Base-by-base conservation (phyloP, 2,113 vertebrate genomes). In the Falcunculus frontatus region DNA sequence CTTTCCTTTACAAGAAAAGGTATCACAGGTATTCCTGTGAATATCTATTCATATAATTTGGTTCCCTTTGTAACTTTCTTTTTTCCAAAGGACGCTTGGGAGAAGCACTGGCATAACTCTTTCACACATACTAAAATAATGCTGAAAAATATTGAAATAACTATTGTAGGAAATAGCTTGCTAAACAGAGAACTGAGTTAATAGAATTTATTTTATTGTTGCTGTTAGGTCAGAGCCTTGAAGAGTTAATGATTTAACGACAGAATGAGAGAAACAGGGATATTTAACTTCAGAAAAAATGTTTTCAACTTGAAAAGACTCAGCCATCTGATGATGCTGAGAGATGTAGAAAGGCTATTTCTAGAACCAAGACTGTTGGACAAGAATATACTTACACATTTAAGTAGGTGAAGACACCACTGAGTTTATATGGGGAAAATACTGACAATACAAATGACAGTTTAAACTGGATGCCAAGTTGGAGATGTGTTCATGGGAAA, bases 321-420 rank as follows among this genome's bases (percentile, higher is more conserved):
- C 12, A 30, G 57, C 84, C 76, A 79, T 87, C 56, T 87, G 69
- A 94, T 56, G 62, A 81, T 56, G 57, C 80, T 46, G 53, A 59
- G 57, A 83, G 57, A 84, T 68, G 63, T 68, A 80, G 63, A 95
- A 91, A 84, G 68, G 55, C 90, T 95, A 77, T 84, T 95, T 81
- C 84, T 87, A 81, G 84, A 91, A 73, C 11, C 32, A 87, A 91
- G 81, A 81, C 53, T 89, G 76, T 64, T 81, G 69, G 69, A 65
- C 87, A 89, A 80, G 57, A 93, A 93, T 84, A 87, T 53, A 62
- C 59, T 86, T 95, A 73, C 68, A 53, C 81, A 65, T 93, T 81
- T 65, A 87, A 84, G 73, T 73, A 95, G 67, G 80, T 89, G 92
- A 96, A 93, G 55, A 84, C 30, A 35, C 50, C 73, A 49, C 65